These are phyloP conservation scores for Staurois parvus DNA, from an alignment of 2,797 vertebrate genomes.

Conservation along the genomic window DNA sequence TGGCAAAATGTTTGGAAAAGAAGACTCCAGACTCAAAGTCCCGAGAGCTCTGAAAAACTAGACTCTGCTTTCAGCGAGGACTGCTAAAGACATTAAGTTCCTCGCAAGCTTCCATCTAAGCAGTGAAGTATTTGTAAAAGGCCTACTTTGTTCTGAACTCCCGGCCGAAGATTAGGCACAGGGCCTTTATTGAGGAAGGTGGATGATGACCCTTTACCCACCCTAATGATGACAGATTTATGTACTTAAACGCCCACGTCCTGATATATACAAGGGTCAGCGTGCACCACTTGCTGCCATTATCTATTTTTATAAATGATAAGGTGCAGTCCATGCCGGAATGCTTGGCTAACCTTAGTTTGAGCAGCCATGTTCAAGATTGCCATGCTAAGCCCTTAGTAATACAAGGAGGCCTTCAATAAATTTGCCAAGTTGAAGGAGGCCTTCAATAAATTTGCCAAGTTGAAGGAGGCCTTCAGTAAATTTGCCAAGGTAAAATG, in stretches of 20 bases:
- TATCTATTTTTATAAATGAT: conserved; percentile 65
- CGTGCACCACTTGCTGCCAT: conserved; percentile 61
- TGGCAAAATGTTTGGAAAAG: conserved; percentile 73
- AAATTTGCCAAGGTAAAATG: neutral
- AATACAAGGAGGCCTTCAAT: neutral
- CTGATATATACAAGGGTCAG: conserved; percentile 71
- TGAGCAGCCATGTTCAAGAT: neutral
- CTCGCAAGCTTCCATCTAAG: conserved; percentile 76
- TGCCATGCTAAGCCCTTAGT: neutral
- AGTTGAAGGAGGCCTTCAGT: neutral
- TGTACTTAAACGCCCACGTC: conserved; percentile 72
- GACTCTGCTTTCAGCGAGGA: conserved; percentile 68
- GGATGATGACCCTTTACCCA: conserved; percentile 70
- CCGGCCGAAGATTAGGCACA: conserved; percentile 72
- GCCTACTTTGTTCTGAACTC: conserved; percentile 72
- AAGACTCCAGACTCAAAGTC: conserved; percentile 68
- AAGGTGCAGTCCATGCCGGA: neutral
- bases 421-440: too few species aligned
- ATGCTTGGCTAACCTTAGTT: neutral
- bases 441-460: neutral
- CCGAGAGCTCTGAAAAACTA: conserved; percentile 72
- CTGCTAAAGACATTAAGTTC: conserved; percentile 79
- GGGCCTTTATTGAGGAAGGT: conserved; percentile 70
- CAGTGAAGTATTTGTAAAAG: conserved; percentile 73
- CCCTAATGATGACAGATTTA: conserved; percentile 76